Conservation (phyloP, 2,888 invertebrate genomes). For the Halictus ligatus region DNA sequence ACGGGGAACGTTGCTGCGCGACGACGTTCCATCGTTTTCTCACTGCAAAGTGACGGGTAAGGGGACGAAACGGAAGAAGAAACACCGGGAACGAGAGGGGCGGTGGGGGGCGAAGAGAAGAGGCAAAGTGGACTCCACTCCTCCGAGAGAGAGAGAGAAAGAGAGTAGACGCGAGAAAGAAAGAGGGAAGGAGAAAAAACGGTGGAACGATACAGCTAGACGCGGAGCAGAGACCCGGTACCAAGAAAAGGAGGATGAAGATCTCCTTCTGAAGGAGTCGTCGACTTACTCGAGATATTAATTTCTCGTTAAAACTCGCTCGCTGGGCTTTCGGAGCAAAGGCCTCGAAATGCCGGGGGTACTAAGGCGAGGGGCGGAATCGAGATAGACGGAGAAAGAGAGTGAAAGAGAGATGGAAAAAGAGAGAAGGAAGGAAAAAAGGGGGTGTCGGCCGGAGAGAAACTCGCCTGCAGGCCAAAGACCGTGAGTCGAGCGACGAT, state of each 20-base stretch:
- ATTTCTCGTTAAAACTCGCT: slow-evolving; percentile 77
- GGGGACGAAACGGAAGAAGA: slow-evolving; percentile 23
- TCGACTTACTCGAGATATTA: slow-evolving; percentile 75
- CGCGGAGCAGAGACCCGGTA: slow-evolving; percentile 1
- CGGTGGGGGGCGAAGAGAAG: neutral
- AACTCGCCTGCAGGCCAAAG: slow-evolving; percentile 62
- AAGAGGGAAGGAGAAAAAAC: neutral
- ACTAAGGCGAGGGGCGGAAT: slow-evolving; percentile 4
- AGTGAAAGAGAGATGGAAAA: neutral
- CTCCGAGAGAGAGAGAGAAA: neutral
- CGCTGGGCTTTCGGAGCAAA: slow-evolving; percentile 49
- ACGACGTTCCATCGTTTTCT: slow-evolving; percentile 6
- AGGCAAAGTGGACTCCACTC: slow-evolving; percentile 33
- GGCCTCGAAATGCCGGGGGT: slow-evolving; percentile 54
- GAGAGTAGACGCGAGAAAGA: neutral
- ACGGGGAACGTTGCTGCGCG: slow-evolving; percentile 5
- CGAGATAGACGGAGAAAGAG: slow-evolving; percentile 4
- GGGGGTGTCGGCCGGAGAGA: slow-evolving; percentile 44
- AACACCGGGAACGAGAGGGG: neutral
- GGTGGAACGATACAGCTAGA: slow-evolving; percentile 36
- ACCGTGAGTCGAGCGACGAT: slow-evolving; percentile 53
- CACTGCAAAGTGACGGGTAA: slow-evolving; percentile 18
- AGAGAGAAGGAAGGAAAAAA: neutral
- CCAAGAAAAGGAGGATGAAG: slow-evolving; percentile 57
- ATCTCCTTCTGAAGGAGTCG: slow-evolving; percentile 59